phyloP scores from a whole-genome alignment of 1,140 invertebrate genomes.

The Pseudomyrmex cubaensis region DNA sequence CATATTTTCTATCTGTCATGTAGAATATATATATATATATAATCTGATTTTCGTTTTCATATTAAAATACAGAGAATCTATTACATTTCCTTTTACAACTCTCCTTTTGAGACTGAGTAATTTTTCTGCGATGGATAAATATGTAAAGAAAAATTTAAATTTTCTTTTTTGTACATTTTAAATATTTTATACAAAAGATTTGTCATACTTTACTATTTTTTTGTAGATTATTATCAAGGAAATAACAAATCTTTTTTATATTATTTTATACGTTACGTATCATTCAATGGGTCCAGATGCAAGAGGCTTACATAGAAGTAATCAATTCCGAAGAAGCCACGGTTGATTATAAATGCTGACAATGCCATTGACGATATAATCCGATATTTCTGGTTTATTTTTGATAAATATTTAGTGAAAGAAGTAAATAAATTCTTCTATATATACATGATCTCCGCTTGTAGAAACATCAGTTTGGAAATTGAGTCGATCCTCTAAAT shows the following conservation, averaged over 20 bases:
- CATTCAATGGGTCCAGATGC: constrained; percentile 1
- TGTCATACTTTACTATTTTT: neutral
- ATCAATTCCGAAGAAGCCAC: constrained; percentile 1
- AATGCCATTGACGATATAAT: neutral
- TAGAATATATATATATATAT: constrained; percentile 27
- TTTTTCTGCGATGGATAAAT: neutral
- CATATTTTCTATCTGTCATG: constrained; percentile 46
- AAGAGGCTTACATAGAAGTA: neutral
- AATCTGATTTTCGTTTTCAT: constrained; percentile 35
- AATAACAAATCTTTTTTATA: neutral
- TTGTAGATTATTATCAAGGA: constrained; percentile 6
- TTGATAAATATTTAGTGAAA: constrained; percentile 26
- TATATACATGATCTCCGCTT: constrained; percentile 4
- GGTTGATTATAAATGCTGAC: neutral
- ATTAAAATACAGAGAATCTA: constrained; percentile 34
- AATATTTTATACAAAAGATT: neutral
- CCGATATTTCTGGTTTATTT: neutral
- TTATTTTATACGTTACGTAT: neutral
- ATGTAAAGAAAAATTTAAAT: constrained; percentile 3
- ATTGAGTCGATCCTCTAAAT: neutral
- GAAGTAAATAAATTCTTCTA: neutral
- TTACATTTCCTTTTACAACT: constrained; percentile 34
- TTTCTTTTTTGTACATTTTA: constrained; percentile 18
- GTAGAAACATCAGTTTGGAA: constrained; percentile 2
- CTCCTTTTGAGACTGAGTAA: neutral